Evolutionary conservation across 2,797 vertebrate genomes (phyloP).

Genomic region (Oophaga sylvatica): DNA sequence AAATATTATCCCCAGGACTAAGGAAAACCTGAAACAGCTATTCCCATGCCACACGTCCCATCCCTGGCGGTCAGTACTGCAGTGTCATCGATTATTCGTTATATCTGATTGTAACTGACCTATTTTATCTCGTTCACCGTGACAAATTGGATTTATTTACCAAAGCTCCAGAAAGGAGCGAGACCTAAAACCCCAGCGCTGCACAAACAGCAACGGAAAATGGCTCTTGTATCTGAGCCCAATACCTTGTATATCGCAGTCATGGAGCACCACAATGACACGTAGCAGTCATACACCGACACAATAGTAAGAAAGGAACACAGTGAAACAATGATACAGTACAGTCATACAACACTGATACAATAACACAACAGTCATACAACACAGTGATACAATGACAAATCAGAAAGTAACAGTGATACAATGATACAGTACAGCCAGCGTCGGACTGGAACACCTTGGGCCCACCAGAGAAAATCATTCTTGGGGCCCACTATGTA

Average conservation of each 20-base stretch:
- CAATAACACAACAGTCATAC: not conserved
- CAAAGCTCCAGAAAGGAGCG: not conserved
- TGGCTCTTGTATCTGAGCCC: not conserved
- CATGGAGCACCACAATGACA: not conserved
- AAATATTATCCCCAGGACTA: not conserved
- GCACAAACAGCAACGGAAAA: not conserved
- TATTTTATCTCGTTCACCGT: not conserved
- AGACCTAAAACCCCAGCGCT: too few relatives aligned
- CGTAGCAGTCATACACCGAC: not conserved
- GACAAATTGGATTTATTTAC: constrained; percentile 30
- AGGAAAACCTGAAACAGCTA: not conserved
- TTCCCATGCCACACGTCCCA: not conserved
- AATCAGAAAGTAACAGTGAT: too few relatives aligned
- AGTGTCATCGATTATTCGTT: constrained; percentile 1
- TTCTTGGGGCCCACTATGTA: too few relatives aligned
- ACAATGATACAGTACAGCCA: not conserved
- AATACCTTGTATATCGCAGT: not conserved
- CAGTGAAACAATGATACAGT: not conserved
- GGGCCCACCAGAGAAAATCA: too few relatives aligned
- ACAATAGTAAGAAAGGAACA: not conserved
- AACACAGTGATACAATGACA: not conserved
- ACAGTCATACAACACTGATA: not conserved
- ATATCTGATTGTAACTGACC: not conserved
- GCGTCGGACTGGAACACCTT: too few relatives aligned
- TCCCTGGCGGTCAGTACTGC: not conserved